Percentiles rank a stretch among this genome's conserved stretches.
These are phyloP conservation scores for Dynastes hyllus DNA, from an alignment of 2,888 invertebrate species.

Conservation along the genomic window DNA sequence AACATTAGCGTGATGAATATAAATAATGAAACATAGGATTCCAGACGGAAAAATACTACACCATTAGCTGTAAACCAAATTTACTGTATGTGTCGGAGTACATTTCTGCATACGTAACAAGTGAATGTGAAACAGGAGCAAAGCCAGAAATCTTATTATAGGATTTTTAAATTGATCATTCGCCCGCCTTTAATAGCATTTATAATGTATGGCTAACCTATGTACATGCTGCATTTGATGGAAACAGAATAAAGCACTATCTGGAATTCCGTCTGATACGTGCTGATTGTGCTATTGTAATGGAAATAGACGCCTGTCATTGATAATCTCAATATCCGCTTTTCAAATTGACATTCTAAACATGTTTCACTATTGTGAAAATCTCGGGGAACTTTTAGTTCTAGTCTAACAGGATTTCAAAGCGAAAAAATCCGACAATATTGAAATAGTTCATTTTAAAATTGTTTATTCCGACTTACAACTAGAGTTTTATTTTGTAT, in stretches of 20 bases:
- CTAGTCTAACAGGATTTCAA: constrained; percentile 3
- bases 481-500: too few relatives aligned
- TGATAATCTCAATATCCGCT: constrained; percentile 60
- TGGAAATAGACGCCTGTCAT: constrained; percentile 58
- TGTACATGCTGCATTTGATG: constrained; percentile 44
- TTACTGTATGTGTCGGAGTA: too few relatives aligned
- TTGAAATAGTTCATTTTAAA: background rate
- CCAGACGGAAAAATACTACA: background rate
- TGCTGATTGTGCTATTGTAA: constrained; percentile 60
- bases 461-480: too few relatives aligned
- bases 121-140: background rate
- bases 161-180: background rate
- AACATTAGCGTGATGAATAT: too few relatives aligned
- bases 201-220: constrained; percentile 49
- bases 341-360: constrained; percentile 59
- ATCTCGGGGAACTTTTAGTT: constrained; percentile 54
- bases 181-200: background rate
- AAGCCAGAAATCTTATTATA: background rate
- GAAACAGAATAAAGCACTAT: constrained; percentile 55
- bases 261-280: constrained; percentile 58
- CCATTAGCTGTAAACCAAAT: too few relatives aligned
- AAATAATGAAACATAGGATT: too few relatives aligned
- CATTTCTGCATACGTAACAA: too few relatives aligned
- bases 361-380: constrained; percentile 55
- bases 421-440: constrained; percentile 1